phyloP scores from a whole-genome alignment of 2,113 vertebrate genomes.

The Serinus canaria region DNA sequence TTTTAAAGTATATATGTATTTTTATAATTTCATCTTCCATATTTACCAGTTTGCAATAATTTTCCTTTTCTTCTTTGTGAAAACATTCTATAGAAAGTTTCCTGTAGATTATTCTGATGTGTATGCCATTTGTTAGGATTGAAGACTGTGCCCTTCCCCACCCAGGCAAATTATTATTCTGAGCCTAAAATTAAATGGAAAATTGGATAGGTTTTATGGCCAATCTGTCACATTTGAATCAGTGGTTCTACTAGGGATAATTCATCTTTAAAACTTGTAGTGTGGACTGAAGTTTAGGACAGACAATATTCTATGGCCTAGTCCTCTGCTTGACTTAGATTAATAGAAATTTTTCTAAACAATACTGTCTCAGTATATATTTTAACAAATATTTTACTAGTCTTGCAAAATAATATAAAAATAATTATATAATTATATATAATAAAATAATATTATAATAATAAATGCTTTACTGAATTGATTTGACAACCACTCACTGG shows the following conservation, averaged over 20 bases:
- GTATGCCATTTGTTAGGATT: neutral
- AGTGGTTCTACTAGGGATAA: neutral
- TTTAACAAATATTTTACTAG: too few species aligned
- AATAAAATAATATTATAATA: neutral
- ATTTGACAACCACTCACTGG: neutral
- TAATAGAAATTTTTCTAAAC: neutral
- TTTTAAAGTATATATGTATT: neutral
- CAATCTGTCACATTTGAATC: neutral
- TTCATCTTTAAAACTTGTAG: neutral
- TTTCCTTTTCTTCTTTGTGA: neutral
- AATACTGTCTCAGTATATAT: neutral
- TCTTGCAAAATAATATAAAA: neutral
- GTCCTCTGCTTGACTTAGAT: neutral
- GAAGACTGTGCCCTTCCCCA: neutral
- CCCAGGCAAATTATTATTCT: neutral
- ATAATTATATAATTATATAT: neutral
- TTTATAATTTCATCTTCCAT: neutral
- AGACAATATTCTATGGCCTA: neutral
- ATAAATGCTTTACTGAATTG: neutral
- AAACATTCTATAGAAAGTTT: neutral
- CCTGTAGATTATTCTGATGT: neutral
- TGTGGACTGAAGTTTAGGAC: neutral
- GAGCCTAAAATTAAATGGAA: neutral
- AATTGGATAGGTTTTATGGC: neutral
- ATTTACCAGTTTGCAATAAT: neutral